phyloP scores from a whole-genome alignment of 1,140 invertebrate genomes.

The Bilobella aurantiaca region DNA sequence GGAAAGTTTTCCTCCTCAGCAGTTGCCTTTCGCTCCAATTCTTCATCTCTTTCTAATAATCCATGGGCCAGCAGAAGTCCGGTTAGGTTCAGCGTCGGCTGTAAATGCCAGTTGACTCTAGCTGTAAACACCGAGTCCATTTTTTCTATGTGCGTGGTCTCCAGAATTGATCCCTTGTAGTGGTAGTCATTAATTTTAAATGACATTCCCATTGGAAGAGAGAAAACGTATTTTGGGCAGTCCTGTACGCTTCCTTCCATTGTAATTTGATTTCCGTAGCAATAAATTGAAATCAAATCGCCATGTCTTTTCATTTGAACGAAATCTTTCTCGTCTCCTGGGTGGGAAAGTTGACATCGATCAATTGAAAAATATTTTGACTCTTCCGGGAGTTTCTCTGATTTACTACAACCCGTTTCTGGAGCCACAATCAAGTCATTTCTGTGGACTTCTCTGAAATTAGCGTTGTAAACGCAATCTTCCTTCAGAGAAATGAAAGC shows the following conservation, averaged over 20 bases:
- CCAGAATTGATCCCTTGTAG: constrained; percentile 10
- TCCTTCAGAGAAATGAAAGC: constrained; percentile 12
- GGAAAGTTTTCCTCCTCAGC: no score
- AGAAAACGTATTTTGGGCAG: constrained; percentile 15
- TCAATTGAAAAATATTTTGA: constrained; percentile 6
- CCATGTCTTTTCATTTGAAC: constrained; percentile 12
- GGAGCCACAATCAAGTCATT: background rate
- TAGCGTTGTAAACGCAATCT: constrained; percentile 12
- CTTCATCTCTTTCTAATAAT: background rate
- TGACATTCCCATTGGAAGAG: background rate
- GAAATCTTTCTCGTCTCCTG: constrained; percentile 7
- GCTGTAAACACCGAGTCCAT: constrained; percentile 16
- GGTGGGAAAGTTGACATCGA: background rate
- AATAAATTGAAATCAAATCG: constrained; percentile 10
- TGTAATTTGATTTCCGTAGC: constrained; percentile 7
- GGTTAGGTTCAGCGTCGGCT: constrained; percentile 13
- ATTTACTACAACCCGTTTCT: background rate
- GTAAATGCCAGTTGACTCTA: constrained; percentile 18
- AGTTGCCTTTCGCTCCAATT: no score
- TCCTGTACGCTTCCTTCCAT: background rate
- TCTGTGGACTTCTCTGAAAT: background rate
- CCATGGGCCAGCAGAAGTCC: background rate
- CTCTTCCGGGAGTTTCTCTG: background rate
- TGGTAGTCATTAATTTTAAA: constrained; percentile 22
- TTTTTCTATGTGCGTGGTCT: constrained; percentile 3